A percentile compares a stretch with the other conserved stretches of the same genome.
phyloP scores from a whole-genome alignment of 2,888 invertebrate species.

The Agonopterix alstromeriana region DNA sequence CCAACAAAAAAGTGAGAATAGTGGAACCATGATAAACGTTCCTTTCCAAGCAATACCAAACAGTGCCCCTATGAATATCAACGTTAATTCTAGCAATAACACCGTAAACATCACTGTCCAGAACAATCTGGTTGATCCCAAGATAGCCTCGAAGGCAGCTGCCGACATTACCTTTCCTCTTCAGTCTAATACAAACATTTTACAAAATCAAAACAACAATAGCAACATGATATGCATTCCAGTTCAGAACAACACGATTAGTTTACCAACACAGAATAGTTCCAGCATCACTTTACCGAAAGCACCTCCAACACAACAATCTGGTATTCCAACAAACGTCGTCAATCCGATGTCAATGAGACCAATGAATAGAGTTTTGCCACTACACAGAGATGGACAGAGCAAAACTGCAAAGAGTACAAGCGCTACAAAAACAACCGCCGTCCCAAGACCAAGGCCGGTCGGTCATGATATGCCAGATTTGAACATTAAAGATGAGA shows the following conservation, averaged over 20 bases:
- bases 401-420: constrained; percentile 63
- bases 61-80: constrained; percentile 71
- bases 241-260: constrained; percentile 63
- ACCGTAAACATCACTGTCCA: constrained; percentile 70
- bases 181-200: constrained; percentile 46
- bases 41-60: constrained; percentile 72
- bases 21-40: constrained; percentile 67
- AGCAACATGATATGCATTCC: constrained; percentile 66
- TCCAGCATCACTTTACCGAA: constrained; percentile 79
- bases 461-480: constrained; percentile 71
- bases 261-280: constrained; percentile 65
- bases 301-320: constrained; percentile 77
- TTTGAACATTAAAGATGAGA: constrained; percentile 69
- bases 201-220: constrained; percentile 51
- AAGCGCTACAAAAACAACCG: constrained; percentile 27
- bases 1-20: constrained; percentile 61
- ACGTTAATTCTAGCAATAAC: constrained; percentile 69
- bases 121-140: constrained; percentile 68
- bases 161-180: constrained; percentile 62
- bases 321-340: constrained; percentile 82
- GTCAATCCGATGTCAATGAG: constrained; percentile 82
- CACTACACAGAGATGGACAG: constrained; percentile 83
- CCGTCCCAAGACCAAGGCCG: constrained; percentile 48
- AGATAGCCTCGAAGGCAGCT: constrained; percentile 62
- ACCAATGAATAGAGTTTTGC: constrained; percentile 87